These are phyloP conservation scores for Calidris pygmaea DNA, from an alignment of 2,113 vertebrate species.

Conservation along the genomic window DNA sequence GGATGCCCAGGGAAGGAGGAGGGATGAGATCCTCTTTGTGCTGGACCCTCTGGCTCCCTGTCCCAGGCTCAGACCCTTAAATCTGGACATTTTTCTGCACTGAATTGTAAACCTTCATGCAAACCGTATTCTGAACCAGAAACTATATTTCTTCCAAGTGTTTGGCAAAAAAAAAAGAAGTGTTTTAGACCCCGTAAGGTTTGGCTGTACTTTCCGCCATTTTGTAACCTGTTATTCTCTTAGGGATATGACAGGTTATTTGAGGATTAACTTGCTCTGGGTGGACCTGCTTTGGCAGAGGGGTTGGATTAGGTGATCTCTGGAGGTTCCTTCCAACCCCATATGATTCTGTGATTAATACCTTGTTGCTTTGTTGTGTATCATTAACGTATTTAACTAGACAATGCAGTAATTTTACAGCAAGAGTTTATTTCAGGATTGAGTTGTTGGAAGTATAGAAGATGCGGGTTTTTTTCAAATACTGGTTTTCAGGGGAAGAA, in stretches of 20 bases:
- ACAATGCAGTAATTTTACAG: neutral
- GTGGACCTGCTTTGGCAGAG: too few species aligned
- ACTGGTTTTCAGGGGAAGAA: neutral
- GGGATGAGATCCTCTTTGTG: neutral
- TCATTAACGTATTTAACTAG: neutral
- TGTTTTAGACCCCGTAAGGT: neutral
- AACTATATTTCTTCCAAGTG: neutral
- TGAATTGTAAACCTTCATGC: neutral
- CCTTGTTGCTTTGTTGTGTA: neutral
- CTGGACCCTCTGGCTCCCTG: neutral
- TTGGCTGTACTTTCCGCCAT: neutral
- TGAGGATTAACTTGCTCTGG: neutral
- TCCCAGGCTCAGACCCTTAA: neutral
- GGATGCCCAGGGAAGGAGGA: neutral
- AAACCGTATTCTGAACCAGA: neutral
- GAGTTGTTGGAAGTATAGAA: neutral
- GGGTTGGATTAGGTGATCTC: too few species aligned
- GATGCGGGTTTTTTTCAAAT: neutral
- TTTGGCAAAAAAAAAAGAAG: neutral
- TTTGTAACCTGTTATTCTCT: neutral
- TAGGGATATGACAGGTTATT: neutral
- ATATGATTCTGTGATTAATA: neutral
- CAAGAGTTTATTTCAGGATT: neutral
- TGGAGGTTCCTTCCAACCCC: too few species aligned
- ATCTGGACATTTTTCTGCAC: neutral